Evolutionary conservation across 2,888 invertebrate genomes (phyloP), one percentile per base, ranked within the genome.

Genomic region (Lasioglossum zephyrum): DNA sequence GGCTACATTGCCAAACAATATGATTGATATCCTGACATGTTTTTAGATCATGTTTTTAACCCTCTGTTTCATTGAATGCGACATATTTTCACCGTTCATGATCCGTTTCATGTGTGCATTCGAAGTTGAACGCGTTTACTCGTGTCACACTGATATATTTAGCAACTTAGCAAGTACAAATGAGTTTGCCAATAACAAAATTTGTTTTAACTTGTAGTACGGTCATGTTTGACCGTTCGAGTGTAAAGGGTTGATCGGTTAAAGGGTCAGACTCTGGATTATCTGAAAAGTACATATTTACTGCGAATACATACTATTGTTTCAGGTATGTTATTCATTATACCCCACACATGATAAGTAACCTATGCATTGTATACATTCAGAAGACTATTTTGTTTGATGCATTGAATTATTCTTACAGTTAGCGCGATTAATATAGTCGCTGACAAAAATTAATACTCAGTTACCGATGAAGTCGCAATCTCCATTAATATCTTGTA

Each of bases 401-500:
- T 26, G 63, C 63, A 6, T 63, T 16, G 4, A 16, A 63, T 6
- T 16, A 13, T 26, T 5, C 6, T 16, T 26, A 31, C 26, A 26
- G 5, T 26, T 6, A 5, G 16, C 2, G 31, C 63, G 16, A 31
- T 31, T 63, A 5, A 16, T 63, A 4, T 2, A 16, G 16, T 16
- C 26, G 4, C 5, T 26, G 63, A 63, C 26, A 26, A 31, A 31
- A 31, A 63, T 63, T 31, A 6, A 26, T 26, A 60, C 57, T 9
- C 22, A n/a, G 22, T 57, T 26, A n/a, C 60, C 60, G 60, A 26
- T 26, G 60, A 4, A 4, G 31, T 26, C 16, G 63, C 63, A 26
- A 31, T 63, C 63, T 63, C 31, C 31, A 63, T 31, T 63, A 31
- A 63, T 63, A 63, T 63, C 63, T 63, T 63, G 63, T 63, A 63